Evolutionary conservation across 2,888 invertebrate species (phyloP), one percentile per base, ranked within the genome.

Genomic region (Drosophila conformis): DNA sequence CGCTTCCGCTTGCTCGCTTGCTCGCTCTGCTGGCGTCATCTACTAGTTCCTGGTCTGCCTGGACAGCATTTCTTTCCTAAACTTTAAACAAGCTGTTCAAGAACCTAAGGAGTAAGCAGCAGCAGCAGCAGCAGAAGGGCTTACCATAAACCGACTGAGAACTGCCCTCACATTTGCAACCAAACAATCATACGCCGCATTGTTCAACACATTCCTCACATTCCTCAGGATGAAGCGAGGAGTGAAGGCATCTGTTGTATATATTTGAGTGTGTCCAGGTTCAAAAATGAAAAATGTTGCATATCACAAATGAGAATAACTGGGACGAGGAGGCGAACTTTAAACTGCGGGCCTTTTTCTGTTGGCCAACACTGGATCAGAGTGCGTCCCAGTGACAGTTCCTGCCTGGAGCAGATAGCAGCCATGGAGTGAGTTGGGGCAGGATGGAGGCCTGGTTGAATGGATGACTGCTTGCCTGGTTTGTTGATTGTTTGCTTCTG

Each of bases 111-210:
- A 31, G 31, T 10, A 10, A 31, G 31, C 10, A 31, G 31, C 21
- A 38, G 31, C 10, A 31, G 31, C 21, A 38, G 48, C 7, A 35
- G 57, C 27, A 54, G 52, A 40, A 46, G 64, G 48, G 57, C 40
- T 67, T 35, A 33, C 75, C 88, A 74, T 87, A 80, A 72, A 29
- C 76, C 74, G 68, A 40, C 58, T 72, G 46, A 60, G 51, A 42
- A 36, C 59, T 70, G 66, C 59, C 80, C 74, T 78, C 80, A 82
- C 78, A 78, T 78, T 78, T 76, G 64, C 76, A 77, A 65, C 56
- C 73, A 70, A 89, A 89, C 84, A 86, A 87, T 87, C 84, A 89
- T 87, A 75, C 73, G 89, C 89, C 87, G 86, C 89, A 87, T 87
- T 84, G 89, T 87, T 58, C 71, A 59, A 66, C 60, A 48, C 49